Evolutionary conservation across 2,113 vertebrate genomes (phyloP).

Genomic region (Hemicordylus capensis): DNA sequence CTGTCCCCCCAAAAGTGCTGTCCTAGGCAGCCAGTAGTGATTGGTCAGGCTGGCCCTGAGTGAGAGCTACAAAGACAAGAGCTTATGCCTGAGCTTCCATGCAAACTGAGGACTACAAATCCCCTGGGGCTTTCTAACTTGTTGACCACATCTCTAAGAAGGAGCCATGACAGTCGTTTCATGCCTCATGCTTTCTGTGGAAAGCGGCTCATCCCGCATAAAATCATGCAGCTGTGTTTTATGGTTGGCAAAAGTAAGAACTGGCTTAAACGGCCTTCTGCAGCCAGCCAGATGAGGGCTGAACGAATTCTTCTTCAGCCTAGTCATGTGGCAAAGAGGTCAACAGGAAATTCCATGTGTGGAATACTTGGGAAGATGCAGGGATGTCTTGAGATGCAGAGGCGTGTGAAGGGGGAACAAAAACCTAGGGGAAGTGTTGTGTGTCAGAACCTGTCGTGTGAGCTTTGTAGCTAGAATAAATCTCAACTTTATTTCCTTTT

Average conservation of each 20-base stretch:
- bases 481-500: not conserved
- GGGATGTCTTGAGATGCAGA: not conserved
- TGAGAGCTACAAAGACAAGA: not conserved
- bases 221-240: no score
- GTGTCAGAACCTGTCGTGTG: not conserved
- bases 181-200: not conserved
- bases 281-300: not conserved
- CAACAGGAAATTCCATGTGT: not conserved
- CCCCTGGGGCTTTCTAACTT: not conserved
- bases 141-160: not conserved
- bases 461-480: not conserved
- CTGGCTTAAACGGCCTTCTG: not conserved
- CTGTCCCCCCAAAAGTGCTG: not conserved
- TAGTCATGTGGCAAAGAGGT: not conserved
- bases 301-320: not conserved
- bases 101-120: not conserved
- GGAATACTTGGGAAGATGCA: not conserved
- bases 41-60: not conserved
- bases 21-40: not conserved
- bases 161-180: not conserved
- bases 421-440: not conserved
- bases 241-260: not conserved
- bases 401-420: not conserved
- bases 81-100: not conserved
- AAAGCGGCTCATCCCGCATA: no score